Conservation (phyloP, 37 sponge, comb jelly and placozoan species). For the Geodia barretti region DNA sequence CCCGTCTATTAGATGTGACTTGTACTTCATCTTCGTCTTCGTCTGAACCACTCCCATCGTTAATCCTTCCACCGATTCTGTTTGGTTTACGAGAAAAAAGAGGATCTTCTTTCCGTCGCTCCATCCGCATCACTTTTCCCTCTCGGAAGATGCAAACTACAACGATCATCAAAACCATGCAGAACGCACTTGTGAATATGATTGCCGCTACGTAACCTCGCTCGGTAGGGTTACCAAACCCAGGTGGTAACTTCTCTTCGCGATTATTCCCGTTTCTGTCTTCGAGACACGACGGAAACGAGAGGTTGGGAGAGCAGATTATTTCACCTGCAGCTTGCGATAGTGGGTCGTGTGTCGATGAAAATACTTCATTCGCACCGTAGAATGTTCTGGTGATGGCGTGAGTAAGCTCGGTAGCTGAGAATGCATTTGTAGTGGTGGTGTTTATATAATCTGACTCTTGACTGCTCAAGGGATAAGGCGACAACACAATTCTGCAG, state of each 20-base stretch:
- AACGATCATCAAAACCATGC: neutral
- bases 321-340: slow-evolving; percentile 12
- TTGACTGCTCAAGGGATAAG: neutral
- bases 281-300: neutral
- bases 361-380: neutral
- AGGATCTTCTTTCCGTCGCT: slow-evolving; percentile 2
- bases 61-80: no score
- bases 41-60: no score
- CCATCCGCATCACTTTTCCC: slow-evolving; percentile 25
- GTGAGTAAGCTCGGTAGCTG: neutral
- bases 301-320: neutral
- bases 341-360: neutral
- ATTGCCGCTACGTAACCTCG: slow-evolving; percentile 17
- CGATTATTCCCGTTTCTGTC: neutral
- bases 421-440: neutral
- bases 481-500: neutral
- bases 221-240: slow-evolving; percentile 18
- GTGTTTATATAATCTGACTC: neutral
- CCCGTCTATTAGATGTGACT: no score
- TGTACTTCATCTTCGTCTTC: no score
- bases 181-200: neutral
- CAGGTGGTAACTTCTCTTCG: neutral
- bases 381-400: neutral
- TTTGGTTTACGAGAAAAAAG: no score
- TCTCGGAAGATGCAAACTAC: slow-evolving; percentile 16